A percentile compares a stretch with the other conserved stretches of the same genome.
phyloP scores from a whole-genome alignment of 2,797 vertebrate genomes.

The Spheniscus humboldti region DNA sequence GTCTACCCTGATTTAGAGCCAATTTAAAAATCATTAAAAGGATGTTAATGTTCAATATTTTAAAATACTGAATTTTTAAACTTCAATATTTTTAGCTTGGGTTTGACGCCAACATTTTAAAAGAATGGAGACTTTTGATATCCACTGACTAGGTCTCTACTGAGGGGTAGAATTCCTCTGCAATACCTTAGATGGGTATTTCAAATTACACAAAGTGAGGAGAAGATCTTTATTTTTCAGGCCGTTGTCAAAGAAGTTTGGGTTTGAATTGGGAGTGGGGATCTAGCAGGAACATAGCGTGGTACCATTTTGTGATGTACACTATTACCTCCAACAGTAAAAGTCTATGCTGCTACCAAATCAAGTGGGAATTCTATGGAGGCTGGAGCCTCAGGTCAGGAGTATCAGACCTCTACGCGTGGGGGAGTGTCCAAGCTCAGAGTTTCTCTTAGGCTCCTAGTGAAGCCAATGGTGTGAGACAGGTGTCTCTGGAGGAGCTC shows the following conservation, averaged over 20 bases:
- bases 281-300: background rate
- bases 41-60: constrained; percentile 27
- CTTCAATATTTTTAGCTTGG: background rate
- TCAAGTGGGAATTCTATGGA: background rate
- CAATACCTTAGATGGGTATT: background rate
- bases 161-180: background rate
- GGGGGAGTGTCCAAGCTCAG: background rate
- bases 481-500: background rate
- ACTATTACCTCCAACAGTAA: background rate
- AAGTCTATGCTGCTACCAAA: background rate
- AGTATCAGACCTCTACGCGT: fast-evolving
- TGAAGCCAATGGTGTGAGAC: background rate
- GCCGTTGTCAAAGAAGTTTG: background rate
- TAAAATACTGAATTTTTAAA: constrained; percentile 39
- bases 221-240: background rate
- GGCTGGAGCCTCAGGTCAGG: background rate
- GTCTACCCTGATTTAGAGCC: background rate
- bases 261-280: background rate
- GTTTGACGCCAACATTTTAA: background rate
- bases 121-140: background rate
- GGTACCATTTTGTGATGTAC: background rate
- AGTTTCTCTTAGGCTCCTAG: background rate
- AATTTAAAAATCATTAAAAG: constrained; percentile 32
- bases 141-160: background rate
- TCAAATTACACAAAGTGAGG: background rate